phyloP scores from a whole-genome alignment of 2,113 vertebrate genomes.

The Carassius carassius region DNA sequence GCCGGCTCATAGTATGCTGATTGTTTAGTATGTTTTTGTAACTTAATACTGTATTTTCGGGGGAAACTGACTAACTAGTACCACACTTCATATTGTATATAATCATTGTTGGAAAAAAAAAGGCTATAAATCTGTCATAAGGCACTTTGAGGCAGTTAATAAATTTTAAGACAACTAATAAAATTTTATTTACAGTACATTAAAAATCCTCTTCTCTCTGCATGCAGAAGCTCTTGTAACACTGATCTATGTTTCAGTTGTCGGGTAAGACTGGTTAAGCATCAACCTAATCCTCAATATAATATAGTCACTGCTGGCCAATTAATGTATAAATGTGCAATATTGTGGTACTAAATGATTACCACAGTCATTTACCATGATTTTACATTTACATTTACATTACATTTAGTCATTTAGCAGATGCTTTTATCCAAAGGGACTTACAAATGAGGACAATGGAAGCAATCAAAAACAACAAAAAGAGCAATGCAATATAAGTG shows the following conservation, averaged over 20 bases:
- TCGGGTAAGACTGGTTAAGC: background rate
- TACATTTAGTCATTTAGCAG: too few relatives aligned
- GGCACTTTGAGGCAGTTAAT: constrained; percentile 80
- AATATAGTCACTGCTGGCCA: background rate
- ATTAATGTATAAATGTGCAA: background rate
- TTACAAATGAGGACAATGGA: too few relatives aligned
- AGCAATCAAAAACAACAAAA: too few relatives aligned
- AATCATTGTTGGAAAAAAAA: constrained; percentile 56
- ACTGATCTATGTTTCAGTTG: background rate
- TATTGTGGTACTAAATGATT: background rate
- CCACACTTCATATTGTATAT: constrained; percentile 81
- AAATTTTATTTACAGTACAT: constrained; percentile 91
- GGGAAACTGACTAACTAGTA: constrained; percentile 73
- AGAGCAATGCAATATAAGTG: too few relatives aligned
- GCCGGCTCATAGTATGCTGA: constrained; percentile 79
- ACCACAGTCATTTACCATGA: background rate
- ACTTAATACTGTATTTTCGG: constrained; percentile 76
- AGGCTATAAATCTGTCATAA: constrained; percentile 78
- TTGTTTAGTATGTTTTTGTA: constrained; percentile 83
- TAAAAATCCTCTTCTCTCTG: constrained; percentile 21
- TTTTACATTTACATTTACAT: background rate
- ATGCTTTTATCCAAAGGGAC: too few relatives aligned
- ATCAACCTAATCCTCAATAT: background rate
- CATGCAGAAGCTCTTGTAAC: constrained; percentile 48
- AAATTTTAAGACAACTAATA: constrained; percentile 83